phyloP scores from a whole-genome alignment of 1,140 invertebrate species.

The Telenomus remus region DNA sequence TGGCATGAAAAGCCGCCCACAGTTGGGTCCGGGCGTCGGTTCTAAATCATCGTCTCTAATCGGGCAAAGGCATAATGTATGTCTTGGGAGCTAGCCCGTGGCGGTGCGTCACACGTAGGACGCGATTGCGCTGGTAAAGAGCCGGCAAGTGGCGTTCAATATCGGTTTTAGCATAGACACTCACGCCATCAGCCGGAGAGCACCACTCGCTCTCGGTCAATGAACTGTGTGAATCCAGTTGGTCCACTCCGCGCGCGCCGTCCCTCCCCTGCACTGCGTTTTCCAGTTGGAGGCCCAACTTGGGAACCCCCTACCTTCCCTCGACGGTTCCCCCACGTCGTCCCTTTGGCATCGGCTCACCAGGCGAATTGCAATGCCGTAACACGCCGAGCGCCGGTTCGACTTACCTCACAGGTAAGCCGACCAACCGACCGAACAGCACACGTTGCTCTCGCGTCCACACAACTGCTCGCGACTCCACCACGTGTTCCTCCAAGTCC shows the following conservation, averaged over 20 bases:
- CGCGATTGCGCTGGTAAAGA: slow-evolving; percentile 48
- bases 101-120: slow-evolving; percentile 28
- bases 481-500: slow-evolving; percentile 20
- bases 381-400: slow-evolving; percentile 71
- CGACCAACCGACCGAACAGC: slow-evolving; percentile 44
- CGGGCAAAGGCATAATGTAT: too few relatives aligned
- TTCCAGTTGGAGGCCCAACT: slow-evolving; percentile 43
- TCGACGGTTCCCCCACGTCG: slow-evolving; percentile 31
- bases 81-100: slow-evolving; percentile 14
- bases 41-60: too few relatives aligned
- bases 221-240: slow-evolving; percentile 76
- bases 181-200: slow-evolving; percentile 44
- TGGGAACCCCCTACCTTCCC: slow-evolving; percentile 41
- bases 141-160: slow-evolving; percentile 65
- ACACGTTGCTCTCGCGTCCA: slow-evolving; percentile 44
- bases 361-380: slow-evolving; percentile 72
- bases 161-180: slow-evolving; percentile 66
- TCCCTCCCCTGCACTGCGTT: slow-evolving; percentile 60
- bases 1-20: too few relatives aligned
- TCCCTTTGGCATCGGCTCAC: slow-evolving; percentile 44
- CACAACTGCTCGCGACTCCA: slow-evolving; percentile 7
- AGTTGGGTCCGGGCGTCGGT: too few relatives aligned
- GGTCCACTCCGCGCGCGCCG: slow-evolving; percentile 74
- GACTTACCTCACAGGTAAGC: slow-evolving; percentile 74
- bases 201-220: slow-evolving; percentile 75